Base-by-base conservation (phyloP, 2,797 vertebrate genomes). In the Nannoperca australis region DNA sequence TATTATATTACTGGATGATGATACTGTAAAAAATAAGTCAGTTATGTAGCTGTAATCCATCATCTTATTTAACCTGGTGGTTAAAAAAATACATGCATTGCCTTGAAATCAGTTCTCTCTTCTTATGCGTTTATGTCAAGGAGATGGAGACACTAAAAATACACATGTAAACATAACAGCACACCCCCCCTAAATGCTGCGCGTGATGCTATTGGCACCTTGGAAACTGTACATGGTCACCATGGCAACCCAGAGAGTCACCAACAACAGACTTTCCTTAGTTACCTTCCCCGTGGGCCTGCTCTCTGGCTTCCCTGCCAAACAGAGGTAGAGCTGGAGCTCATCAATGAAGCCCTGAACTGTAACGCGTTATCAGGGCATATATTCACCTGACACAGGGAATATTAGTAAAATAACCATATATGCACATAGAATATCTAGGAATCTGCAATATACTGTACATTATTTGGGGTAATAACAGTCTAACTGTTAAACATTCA, bases 211-310 rank as follows among this genome's bases (percentile, higher is more conserved):
- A 58, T 49, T 78, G 76, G 70, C 75, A 83, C 87, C 88, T 83
- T 89, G 90, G 90, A 82, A 88, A 89, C 81, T 55, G 65, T 66
- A 72, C 59, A 73, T 51, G 44, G 73, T 89, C 76, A n/a, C 92
- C 82, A 81, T 88, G 78, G 89, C 64, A 87, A 94, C 89, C n/a
- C 40, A 45, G 12, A 44, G 51, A 82, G 83, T 85, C 86, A 85
- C 78, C 81, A 84, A 82, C 92, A 86, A 89, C 90, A 85, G 72
- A 83, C 70, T 76, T 85, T 86, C 82, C 90, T 59, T 89, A 61
- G 92, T 69, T 89, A 90, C 84, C 53, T 2, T 70, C 83, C 88
- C 83, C 67, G 14, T 20, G 81, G 80, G 78, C 40, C 32, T 20
- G 17, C 44, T 66, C 8, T 74, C 18, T 18, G n/a, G 55, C 66